Conservation (phyloP, 2,888 invertebrate genomes). For the Plebejus anna region DNA sequence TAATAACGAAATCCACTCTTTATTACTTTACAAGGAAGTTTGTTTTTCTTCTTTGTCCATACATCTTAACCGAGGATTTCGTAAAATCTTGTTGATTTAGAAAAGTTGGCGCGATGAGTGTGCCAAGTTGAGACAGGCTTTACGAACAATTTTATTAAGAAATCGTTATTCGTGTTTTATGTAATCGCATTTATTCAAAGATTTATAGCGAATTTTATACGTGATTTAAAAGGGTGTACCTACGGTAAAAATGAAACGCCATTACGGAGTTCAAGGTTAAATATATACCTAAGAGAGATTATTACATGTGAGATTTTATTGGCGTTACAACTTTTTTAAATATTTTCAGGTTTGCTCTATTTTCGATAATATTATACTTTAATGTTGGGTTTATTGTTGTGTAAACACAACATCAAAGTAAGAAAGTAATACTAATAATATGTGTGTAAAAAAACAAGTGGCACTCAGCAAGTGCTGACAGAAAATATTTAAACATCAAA, state of each 20-base stretch:
- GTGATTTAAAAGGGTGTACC: background rate
- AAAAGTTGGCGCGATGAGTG: conserved; percentile 19
- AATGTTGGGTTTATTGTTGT: no score
- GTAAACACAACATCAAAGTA: no score
- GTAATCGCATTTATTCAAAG: conserved; percentile 3
- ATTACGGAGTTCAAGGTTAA: background rate
- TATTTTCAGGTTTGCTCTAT: no score
- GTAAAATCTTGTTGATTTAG: conserved; percentile 2
- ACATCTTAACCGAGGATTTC: conserved; percentile 1
- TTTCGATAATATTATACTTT: no score
- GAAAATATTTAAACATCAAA: no score
- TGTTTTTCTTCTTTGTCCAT: conserved; percentile 17
- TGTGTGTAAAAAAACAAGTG: no score
- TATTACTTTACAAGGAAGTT: conserved; percentile 19
- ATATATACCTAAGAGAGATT: background rate
- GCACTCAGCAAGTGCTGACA: no score
- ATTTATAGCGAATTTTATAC: background rate
- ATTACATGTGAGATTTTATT: background rate
- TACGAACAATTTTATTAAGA: background rate
- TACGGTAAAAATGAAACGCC: background rate
- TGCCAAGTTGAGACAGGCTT: conserved; percentile 1
- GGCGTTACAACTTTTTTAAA: no score
- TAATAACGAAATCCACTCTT: background rate
- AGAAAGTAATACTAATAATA: no score
- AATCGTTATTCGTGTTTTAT: conserved; percentile 1